Evolutionary conservation across 2,113 vertebrate genomes (phyloP), one percentile per base, ranked within the genome.

Genomic region (Meleagris gallopavo): DNA sequence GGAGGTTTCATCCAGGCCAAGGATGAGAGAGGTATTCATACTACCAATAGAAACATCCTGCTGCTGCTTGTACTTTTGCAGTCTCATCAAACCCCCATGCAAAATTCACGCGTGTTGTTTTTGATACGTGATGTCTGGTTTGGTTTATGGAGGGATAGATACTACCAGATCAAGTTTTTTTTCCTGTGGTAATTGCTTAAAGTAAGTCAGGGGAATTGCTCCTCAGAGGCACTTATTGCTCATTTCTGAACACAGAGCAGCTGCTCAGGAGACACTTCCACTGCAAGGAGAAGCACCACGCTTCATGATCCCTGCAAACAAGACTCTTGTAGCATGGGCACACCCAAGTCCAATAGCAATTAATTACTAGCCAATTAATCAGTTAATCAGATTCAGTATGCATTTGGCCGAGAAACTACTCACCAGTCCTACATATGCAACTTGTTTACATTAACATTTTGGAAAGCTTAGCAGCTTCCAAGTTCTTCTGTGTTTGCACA

Each of bases 391-490:
- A 82, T 40, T 45, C 46, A 43, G 32, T 61, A 66, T 2, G 3
- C 15, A 60, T 54, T 82, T 82, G 48, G 66, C 27, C 74, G 54
- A 32, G 48, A 61, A 93, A 89, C 78, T 27, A 16, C 54, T 89
- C 25, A 30, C 52, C 72, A 89, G 57, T 60, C 34, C 70, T 95
- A 62, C 55, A 74, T 29, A 62, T 25, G 69, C 38, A 77, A 27
- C 6, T 11, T 79, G 48, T 69, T 94, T 89, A 78, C 41, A 52
- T 50, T 87, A 82, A 69, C 46, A 78, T 91, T 95, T 89, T 52
- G 27, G 58, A 87, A 79, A 75, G 43, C 54, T 69, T 61, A 57
- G 57, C 3, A 1, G 30, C 54, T 79, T 95, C 66, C 91, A 91
- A 76, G 54, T 85, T 87, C 70, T 78, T 89, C 60, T 69, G 22